Percentiles rank a stretch among this genome's conserved stretches.
Evolutionary conservation across 92 coral and sea anemone species (phyloP).

Genomic region (Porites lobata): DNA sequence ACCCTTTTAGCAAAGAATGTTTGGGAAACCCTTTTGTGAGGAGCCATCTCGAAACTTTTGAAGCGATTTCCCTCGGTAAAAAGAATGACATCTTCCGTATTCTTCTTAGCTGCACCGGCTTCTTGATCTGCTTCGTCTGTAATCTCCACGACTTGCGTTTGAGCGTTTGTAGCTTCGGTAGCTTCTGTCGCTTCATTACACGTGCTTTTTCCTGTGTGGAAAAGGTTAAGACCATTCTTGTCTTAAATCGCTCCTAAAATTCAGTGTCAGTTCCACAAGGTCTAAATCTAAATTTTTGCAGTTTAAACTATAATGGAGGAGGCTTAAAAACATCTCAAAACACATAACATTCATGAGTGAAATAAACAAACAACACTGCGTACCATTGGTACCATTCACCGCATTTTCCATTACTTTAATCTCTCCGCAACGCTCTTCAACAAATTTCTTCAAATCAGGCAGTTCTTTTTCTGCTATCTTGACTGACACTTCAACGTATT

Average conservation of each 20-base stretch:
- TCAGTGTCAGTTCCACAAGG: conserved; percentile 10
- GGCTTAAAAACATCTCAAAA: not conserved
- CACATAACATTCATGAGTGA: not conserved
- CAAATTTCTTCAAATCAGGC: conserved; percentile 1
- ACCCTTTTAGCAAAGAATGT: not conserved
- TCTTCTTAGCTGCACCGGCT: not conserved
- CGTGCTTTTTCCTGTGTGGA: conserved; percentile 9
- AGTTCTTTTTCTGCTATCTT: not conserved
- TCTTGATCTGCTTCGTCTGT: not conserved
- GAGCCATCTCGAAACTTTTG: not conserved
- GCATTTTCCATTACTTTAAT: not conserved
- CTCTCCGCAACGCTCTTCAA: conserved; percentile 1
- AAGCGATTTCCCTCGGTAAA: not conserved
- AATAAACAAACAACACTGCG: not conserved
- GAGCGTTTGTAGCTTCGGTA: not conserved
- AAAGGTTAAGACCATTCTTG: conserved; percentile 2
- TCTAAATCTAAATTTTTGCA: conserved; percentile 2
- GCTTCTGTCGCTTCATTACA: not conserved
- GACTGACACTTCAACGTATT: not conserved
- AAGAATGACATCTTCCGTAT: not conserved
- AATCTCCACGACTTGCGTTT: not conserved
- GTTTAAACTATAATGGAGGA: not conserved
- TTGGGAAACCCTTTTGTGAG: not conserved
- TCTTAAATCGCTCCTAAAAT: not conserved
- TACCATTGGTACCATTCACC: not conserved